Conservation (phyloP, 2,888 invertebrate species). For the Oligia strigilis region DNA sequence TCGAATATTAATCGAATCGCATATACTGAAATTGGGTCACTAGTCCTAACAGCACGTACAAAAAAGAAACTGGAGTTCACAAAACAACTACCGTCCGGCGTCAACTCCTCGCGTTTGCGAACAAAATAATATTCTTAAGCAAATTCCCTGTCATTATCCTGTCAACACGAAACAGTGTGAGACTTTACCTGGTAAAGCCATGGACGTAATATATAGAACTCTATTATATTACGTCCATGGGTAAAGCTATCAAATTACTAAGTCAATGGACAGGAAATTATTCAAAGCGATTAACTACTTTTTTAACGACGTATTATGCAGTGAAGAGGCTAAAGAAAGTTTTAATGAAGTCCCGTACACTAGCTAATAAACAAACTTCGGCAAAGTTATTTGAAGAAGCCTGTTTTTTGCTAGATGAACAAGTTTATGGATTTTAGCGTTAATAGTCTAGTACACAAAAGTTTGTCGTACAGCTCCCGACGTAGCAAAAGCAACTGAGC, state of each 20-base stretch:
- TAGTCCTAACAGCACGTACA: too few species aligned
- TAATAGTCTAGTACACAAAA: constrained; percentile 53
- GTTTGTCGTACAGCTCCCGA: constrained; percentile 17
- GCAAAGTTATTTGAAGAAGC: constrained; percentile 47
- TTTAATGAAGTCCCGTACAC: constrained; percentile 72
- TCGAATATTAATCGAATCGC: too few species aligned
- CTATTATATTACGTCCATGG: neutral
- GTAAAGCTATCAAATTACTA: constrained; percentile 59
- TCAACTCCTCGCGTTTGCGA: constrained; percentile 45
- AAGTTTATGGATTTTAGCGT: constrained; percentile 61
- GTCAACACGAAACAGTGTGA: constrained; percentile 51
- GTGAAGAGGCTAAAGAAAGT: constrained; percentile 67
- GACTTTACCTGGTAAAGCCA: constrained; percentile 45
- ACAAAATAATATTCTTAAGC: constrained; percentile 61
- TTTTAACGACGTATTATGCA: constrained; percentile 67
- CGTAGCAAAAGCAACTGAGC: constrained; percentile 6
- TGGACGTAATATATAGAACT: too few species aligned
- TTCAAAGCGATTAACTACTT: constrained; percentile 57
- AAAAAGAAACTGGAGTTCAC: too few species aligned
- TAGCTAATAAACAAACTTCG: constrained; percentile 71
- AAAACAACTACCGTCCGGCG: constrained; percentile 8
- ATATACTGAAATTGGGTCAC: too few species aligned
- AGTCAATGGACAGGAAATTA: constrained; percentile 54
- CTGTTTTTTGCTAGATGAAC: constrained; percentile 53
- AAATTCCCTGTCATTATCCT: constrained; percentile 59